Base-by-base conservation (phyloP, 2,888 invertebrate genomes). In the Crematogaster levior region DNA sequence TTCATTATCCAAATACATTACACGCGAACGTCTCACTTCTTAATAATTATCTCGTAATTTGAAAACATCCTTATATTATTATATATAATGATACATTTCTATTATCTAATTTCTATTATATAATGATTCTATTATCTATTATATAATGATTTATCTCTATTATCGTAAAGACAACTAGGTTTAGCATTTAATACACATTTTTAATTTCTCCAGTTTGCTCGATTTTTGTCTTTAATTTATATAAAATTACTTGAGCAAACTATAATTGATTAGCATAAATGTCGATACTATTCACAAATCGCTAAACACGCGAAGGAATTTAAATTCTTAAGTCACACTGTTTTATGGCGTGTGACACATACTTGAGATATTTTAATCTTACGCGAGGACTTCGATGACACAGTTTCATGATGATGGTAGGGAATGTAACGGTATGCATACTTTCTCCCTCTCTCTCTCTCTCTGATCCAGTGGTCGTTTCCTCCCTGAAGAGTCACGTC, bases 351-450 rank as follows among this genome's bases (percentile, higher is more conserved):
- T n/a, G 58, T n/a, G n/a, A n/a, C n/a, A n/a, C n/a, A 85, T 74
- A 53, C 63, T 37, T 58, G 74, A 80, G 86, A 89, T 82, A 77
- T 86, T 89, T 89, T 89, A 88, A 90, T 90, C 90, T 89, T 81
- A 60, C 73, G 73, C 74, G 75, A 70, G 43, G 27, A 81, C 80
- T 83, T 83, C 73, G 86, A 83, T 84, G 88, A 84, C 83, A 87
- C 84, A 85, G 87, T 88, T 90, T 87, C 81, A 65, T 46, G 65
- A 81, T 74, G 84, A 86, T 70, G 85, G 83, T 84, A 82, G 85
- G 79, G 34, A 63, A 1, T 18, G 65, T 40, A 15, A n/a, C 53
- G 34, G 56, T 48, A 12, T 43, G 51, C 27, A 10, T 27, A 2
- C 15, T 3, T 21, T 9, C 18, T 15, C 61, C 12, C 12, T 61